These are phyloP conservation scores for Cricetomys ansorgei DNA, from an alignment of 2,113 vertebrate genomes.

Conservation along the genomic window DNA sequence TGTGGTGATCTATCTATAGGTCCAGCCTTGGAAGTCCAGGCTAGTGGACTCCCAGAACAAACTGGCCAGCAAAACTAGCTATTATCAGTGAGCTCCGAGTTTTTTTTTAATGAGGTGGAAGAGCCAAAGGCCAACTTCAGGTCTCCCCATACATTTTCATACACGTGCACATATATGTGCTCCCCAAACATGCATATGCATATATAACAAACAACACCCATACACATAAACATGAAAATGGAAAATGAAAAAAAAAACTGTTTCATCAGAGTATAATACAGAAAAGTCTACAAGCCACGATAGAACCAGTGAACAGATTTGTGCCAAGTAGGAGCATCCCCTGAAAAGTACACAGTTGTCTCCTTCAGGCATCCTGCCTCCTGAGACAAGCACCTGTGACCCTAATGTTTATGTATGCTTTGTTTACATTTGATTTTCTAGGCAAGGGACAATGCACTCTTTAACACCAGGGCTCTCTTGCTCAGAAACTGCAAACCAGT, in stretches of 20 bases:
- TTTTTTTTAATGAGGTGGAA: too few species aligned
- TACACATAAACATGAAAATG: not conserved
- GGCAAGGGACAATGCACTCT: accelerated
- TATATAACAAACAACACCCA: not conserved
- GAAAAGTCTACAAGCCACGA: not conserved
- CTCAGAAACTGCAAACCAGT: accelerated
- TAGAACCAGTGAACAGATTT: accelerated
- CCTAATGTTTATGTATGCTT: accelerated
- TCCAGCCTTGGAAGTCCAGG: not conserved
- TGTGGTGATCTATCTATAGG: not conserved
- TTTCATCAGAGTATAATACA: not conserved
- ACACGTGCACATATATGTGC: not conserved
- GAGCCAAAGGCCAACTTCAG: not conserved
- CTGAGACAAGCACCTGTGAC: accelerated
- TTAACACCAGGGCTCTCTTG: not conserved
- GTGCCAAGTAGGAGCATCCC: accelerated
- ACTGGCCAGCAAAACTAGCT: not conserved
- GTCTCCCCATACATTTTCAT: not conserved
- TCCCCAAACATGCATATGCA: not conserved
- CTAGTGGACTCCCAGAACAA: not conserved
- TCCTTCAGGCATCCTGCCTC: not conserved
- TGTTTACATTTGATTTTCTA: not conserved
- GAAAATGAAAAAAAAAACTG: not conserved
- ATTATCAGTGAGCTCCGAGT: not conserved
- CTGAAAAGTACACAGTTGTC: accelerated